Evolutionary conservation across 92 coral and sea anemone species (phyloP), one percentile per base, ranked within the genome.

Genomic region (Umimayanthus kanabou): DNA sequence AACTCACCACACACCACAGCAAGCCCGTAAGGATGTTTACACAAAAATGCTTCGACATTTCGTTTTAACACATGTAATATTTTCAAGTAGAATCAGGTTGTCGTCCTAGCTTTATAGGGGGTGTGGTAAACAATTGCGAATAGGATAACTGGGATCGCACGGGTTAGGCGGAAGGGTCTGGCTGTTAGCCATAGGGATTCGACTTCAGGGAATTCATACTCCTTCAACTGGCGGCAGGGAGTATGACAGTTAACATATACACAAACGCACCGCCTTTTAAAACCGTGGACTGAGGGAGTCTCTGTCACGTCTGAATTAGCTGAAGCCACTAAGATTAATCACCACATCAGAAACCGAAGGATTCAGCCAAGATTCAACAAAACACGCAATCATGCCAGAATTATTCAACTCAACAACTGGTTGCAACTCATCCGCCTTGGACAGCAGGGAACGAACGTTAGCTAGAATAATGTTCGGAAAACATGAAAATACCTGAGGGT

Each of bases 21-120:
- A 30, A 77, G 85, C 26, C 84, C 89, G 28, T 82, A 73, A 43
- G 91, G 91, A 73, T 82, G 91, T 40, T 77, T 71, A 15, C 57
- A 40, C 40, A 88, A 80, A 57, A 88, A 88, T 15, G 88, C 73
- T n/a, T 82, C 88, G 37, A 50, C 58, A 74, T 81, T 82, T 65
- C 71, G 71, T 65, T 65, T 33, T 33, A 33, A 33, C 37, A 33
- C 37, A 33, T 33, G 37, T 65, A 65, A 65, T 65, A 65, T 33
- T 33, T 33, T 33, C 37, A 33, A 33, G 37, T 33, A 33, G 37
- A 33, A 2, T 33, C 2, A 33, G 26, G 71, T 65, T 65, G 71
- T 16, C 71, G 26, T 65, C 71, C 71, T 15, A 65, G 71, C 15
- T 65, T 65, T 65, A 14, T 65, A 18, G 10, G 71, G 71, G 71